Base-by-base conservation (phyloP, 2,888 invertebrate species). In the Erpobdella octoculata region DNA sequence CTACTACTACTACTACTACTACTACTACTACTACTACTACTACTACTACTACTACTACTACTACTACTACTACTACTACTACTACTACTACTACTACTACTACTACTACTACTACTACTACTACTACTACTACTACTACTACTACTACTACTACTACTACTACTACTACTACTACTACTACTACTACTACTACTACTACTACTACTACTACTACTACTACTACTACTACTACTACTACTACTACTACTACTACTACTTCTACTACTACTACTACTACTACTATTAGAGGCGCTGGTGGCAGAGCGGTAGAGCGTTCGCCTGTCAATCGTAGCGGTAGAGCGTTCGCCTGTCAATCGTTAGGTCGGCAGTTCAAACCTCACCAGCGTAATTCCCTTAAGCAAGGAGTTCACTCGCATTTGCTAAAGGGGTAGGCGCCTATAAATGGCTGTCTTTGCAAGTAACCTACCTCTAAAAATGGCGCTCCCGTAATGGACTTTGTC, bases 111-210 rank as follows among this genome's bases (percentile, higher is more conserved):
- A 46, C 46, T 46, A 46, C 46, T 46, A 46, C 46, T 46, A 46
- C 46, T 46, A 46, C n/a, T 46, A 46, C 46, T 46, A 46, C 46
- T 46, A n/a, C n/a, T n/a, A 59, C 61, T 15, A 41, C 46, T 15
- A 41, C 12, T 15, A 41, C 46, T 15, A 41, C 46, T n/a, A 41
- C 46, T 41, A 12, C 46, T 59, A 59, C 28, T 59, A 59, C 28
- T 59, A 59, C 28, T 59, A 59, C 28, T 59, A 59, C 28, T 21
- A 59, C 28, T 59, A 59, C 28, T 59, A 59, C 28, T 59, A 41
- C 46, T 41, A 41, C 46, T 41, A 41, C n/a, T 41, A n/a, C n/a
- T 41, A 41, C n/a, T 41, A 41, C 46, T 41, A n/a, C n/a, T n/a
- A 41, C 46, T n/a, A 41, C n/a, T 41, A 41, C 46, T 41, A 41